Evolutionary conservation across 1,140 invertebrate species (phyloP).

Genomic region (Psilanteris sp.): DNA sequence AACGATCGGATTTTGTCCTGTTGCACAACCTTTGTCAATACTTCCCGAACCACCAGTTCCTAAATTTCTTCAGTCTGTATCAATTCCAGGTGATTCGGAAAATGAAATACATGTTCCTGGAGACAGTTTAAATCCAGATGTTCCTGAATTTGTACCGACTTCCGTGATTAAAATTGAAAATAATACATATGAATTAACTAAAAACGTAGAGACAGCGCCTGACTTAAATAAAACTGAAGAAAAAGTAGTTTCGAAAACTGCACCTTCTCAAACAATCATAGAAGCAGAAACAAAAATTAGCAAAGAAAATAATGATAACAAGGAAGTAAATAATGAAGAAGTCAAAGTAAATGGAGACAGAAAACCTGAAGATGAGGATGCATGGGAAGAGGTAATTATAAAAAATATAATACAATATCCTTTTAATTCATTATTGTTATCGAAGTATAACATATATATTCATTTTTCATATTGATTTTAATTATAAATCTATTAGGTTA

Average conservation of each 20-base stretch:
- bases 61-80: constrained; percentile 70
- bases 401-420: no score
- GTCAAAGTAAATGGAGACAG: constrained; percentile 44
- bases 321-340: constrained; percentile 5
- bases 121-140: constrained; percentile 89
- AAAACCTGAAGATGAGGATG: constrained; percentile 65
- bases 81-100: constrained; percentile 63
- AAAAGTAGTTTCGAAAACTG: neutral
- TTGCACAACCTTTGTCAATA: constrained; percentile 81
- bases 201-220: neutral
- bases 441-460: no score
- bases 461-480: no score
- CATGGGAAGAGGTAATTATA: constrained; percentile 81
- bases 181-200: neutral
- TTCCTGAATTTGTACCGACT: constrained; percentile 90
- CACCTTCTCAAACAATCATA: neutral
- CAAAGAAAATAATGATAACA: neutral
- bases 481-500: constrained; percentile 77
- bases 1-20: constrained; percentile 74
- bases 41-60: constrained; percentile 85
- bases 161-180: constrained; percentile 32
- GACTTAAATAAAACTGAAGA: neutral
- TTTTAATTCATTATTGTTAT: no score
- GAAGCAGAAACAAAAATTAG: neutral
- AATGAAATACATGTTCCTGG: constrained; percentile 36